Percentiles rank a stretch among this genome's conserved stretches.
phyloP scores from a whole-genome alignment of 2,888 invertebrate species.

The Amphipyra tragopoginis region DNA sequence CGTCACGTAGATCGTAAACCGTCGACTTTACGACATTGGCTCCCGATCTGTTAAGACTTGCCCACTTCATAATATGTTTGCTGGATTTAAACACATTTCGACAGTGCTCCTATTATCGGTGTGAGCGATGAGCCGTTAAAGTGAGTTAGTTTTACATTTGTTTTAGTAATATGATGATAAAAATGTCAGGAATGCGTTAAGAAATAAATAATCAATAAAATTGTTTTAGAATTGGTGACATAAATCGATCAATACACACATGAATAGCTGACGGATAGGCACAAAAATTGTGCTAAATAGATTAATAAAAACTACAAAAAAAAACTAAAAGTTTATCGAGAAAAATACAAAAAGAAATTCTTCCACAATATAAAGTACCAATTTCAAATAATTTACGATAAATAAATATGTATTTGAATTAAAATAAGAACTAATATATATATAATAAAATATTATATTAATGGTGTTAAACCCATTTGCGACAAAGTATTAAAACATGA shows the following conservation, averaged over 20 bases:
- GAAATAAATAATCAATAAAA: conserved; percentile 3
- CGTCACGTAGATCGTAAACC: conserved; percentile 71
- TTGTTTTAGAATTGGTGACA: conserved; percentile 2
- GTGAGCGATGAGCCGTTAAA: conserved; percentile 56
- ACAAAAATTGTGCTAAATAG: no score
- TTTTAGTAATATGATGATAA: conserved; percentile 21
- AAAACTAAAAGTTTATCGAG: no score
- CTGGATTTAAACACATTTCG: conserved; percentile 61
- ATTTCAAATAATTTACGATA: no score
- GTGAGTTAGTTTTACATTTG: conserved; percentile 37
- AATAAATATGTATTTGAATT: no score
- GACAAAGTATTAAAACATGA: conserved; percentile 15
- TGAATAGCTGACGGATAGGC: no score
- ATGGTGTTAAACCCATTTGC: not conserved
- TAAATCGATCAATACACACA: not conserved
- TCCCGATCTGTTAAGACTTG: conserved; percentile 63
- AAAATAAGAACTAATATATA: no score
- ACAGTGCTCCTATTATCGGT: conserved; percentile 56
- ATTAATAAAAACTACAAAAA: no score
- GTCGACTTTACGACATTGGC: conserved; percentile 69
- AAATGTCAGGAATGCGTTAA: conserved; percentile 22
- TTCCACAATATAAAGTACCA: no score
- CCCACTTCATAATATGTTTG: conserved; percentile 59
- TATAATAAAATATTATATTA: no score
- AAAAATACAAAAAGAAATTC: no score